Base-by-base conservation (phyloP, 2,888 invertebrate species). In the Deilephila porcellus region DNA sequence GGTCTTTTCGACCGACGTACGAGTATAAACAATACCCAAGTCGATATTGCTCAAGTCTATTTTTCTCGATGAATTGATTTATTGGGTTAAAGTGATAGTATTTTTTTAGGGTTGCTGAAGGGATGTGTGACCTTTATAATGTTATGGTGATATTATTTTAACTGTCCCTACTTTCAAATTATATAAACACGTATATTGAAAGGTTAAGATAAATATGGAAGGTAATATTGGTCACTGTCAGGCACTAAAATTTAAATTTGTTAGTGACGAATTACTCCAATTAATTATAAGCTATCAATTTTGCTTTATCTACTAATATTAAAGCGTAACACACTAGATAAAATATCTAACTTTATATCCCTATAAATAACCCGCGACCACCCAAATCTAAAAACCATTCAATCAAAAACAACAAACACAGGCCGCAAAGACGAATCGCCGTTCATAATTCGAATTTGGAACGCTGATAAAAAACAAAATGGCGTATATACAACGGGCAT, bases 401-500 rank as follows among this genome's bases (percentile, higher is more conserved):
- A 56, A 52, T 75, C 81, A 81, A 71, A 80, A 83, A 85, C 83
- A 83, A 85, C 82, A 83, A 84, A 78, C 75, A 71, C 77, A 72
- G 73, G 76, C 82, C 82, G 78, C 83, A 82, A 85, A 89, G 90
- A 89, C 85, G 86, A 87, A 91, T 90, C 85, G 82, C 85, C 87
- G 86, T 84, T 89, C 89, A 90, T 90, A 91, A 91, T 91, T 91
- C 86, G 84, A 92, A 92, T 89, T 91, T 86, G 85, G 88, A 90
- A 88, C 84, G 84, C 81, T 87, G 88, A 90, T 90, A 92, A 92
- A 92, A 92, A 90, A 90, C 89, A 90, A 91, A 91, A 91, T 90
- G 89, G 88, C 89, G 81, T 81, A 77, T 82, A 82, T 82, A 82
- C 84, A 84, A 84, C 85, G 83, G 85, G 88, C 91, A 90, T 93